Conservation (phyloP, 2,113 vertebrate genomes). For the Varanus salvator region DNA sequence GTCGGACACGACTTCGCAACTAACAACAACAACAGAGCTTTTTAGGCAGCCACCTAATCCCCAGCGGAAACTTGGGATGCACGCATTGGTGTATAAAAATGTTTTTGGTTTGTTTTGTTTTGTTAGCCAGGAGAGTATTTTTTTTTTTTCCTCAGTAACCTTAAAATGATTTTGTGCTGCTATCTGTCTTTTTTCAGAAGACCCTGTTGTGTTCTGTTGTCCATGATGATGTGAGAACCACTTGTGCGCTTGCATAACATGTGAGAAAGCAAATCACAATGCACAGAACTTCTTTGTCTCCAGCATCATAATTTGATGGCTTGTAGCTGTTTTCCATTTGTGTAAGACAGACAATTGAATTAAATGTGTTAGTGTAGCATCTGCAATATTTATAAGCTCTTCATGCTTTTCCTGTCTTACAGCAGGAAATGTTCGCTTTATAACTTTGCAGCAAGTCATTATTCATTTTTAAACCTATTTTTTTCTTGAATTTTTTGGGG, state of each 20-base stretch:
- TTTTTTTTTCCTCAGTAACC: not conserved
- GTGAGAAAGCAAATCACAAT: not conserved
- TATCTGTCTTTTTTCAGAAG: not conserved
- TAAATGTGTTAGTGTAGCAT: constrained; percentile 18
- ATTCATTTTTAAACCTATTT: constrained; percentile 23
- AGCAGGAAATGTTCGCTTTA: constrained; percentile 14
- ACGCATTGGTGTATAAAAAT: not conserved
- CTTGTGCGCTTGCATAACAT: not conserved
- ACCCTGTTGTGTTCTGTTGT: not conserved
- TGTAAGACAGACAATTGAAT: constrained; percentile 18
- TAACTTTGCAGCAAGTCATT: constrained; percentile 16
- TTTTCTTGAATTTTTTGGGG: constrained; percentile 3
- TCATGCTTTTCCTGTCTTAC: constrained; percentile 16
- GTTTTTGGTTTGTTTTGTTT: not conserved
- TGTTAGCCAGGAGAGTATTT: too few species aligned
- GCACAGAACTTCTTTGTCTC: not conserved
- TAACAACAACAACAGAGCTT: too few species aligned
- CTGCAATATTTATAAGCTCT: not conserved
- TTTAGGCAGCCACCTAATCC: too few species aligned
- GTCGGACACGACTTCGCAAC: too few species aligned
- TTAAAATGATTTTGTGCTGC: not conserved
- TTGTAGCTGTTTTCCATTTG: constrained; percentile 40
- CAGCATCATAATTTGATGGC: constrained; percentile 35
- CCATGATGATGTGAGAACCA: not conserved
- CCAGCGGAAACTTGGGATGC: not conserved